Base-by-base conservation (phyloP, 2,888 invertebrate species). In the Tubulanus polymorphus region DNA sequence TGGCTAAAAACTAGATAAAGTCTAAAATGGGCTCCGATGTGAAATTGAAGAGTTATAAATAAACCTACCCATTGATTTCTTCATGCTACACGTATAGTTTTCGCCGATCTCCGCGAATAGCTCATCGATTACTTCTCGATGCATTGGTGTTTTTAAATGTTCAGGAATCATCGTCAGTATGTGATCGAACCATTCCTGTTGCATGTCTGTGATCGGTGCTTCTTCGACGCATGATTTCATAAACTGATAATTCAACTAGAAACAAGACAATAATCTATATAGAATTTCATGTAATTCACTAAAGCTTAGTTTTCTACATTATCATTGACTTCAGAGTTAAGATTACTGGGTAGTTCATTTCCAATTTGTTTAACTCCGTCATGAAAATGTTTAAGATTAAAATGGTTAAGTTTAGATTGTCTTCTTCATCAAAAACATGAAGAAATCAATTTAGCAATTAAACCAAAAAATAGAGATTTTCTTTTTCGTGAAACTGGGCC, bases 171-270 rank as follows among this genome's bases (percentile, higher is more conserved):
- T 66, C 47, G 63, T 57, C 6, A 75, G 62, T 48, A 79, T 79
- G 57, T 74, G 71, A 25, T 72, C 67, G 27, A 70, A 69, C 73
- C 76, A 77, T 53, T 76, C 68, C 25, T 70, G 66, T 64, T 78
- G 77, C 69, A 79, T 76, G 2, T 74, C 72, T 1, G 74, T 73
- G 23, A 76, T 66, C 1, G 79, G 79, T 6, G 73, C 75, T 56
- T 66, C 68, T 57, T 76, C 74, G 23, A 79, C 76, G 63, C 75
- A 78, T 49, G 69, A 68, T 65, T 75, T 76, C 62, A 79, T 65
- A 60, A 73, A 78, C 63, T 72, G 70, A 63, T 79, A 79, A 64
- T 79, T 79, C 30, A 75, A 58, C 78, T 79, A 61, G 20, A 28
- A 30, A 20, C 2, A 48, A 25, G 20, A 46, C 30, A 37, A 20